These are phyloP conservation scores for Philonicus albiceps DNA, from an alignment of 2,888 invertebrate genomes.

Conservation along the genomic window DNA sequence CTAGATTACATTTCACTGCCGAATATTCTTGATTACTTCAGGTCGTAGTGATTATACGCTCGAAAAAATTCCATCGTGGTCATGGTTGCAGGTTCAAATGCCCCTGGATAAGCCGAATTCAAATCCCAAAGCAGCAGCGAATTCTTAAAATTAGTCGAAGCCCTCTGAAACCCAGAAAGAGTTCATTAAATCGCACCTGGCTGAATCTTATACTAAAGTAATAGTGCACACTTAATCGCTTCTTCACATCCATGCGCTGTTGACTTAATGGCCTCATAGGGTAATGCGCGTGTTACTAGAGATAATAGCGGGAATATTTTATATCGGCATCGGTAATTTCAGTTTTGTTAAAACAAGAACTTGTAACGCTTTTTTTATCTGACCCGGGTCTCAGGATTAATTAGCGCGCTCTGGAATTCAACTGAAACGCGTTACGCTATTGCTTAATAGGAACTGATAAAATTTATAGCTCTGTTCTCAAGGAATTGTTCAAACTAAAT, in stretches of 20 bases:
- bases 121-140: background rate
- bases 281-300: background rate
- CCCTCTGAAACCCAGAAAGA: background rate
- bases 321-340: background rate
- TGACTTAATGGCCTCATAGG: background rate
- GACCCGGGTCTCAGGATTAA: background rate
- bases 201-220: background rate
- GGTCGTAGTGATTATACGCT: background rate
- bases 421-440: background rate
- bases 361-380: background rate
- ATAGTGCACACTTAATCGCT: background rate
- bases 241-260: background rate
- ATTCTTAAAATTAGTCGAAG: background rate
- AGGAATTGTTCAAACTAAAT: background rate
- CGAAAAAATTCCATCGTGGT: background rate
- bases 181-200: background rate
- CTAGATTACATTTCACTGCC: background rate
- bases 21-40: background rate
- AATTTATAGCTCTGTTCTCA: background rate
- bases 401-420: background rate
- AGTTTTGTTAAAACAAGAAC: background rate
- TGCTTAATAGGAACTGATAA: background rate
- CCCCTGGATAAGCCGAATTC: background rate
- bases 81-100: background rate
- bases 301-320: background rate